These are phyloP conservation scores for Glaucopsyche alexis DNA, from an alignment of 2,888 invertebrate genomes.

Conservation along the genomic window DNA sequence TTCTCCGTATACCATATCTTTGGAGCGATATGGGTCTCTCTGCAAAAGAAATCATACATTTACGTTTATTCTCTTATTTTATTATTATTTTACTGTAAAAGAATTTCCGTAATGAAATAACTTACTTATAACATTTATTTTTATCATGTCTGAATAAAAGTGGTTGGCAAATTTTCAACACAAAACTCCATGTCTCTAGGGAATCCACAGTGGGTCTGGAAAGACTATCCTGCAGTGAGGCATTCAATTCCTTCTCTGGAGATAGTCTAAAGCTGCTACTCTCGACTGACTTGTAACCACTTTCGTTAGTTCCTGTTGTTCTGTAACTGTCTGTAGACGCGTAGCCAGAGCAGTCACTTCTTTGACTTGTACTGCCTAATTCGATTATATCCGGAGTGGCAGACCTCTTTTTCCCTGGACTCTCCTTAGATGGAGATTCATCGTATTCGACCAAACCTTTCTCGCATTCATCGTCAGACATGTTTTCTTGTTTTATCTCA, in stretches of 20 bases:
- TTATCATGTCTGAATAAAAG: conserved; percentile 69
- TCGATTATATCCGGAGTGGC: conserved; percentile 66
- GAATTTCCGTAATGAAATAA: not conserved
- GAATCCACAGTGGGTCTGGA: conserved; percentile 61
- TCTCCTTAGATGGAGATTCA: conserved; percentile 55
- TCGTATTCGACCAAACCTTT: conserved; percentile 72
- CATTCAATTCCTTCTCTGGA: conserved; percentile 54
- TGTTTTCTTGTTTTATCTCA: conserved; percentile 66
- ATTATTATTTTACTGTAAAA: no score
- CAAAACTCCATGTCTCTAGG: conserved; percentile 70
- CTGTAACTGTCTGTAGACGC: conserved; percentile 55
- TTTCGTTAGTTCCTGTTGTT: conserved; percentile 52
- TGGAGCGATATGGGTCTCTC: conserved; percentile 58
- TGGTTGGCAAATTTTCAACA: conserved; percentile 72
- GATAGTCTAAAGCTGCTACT: conserved; percentile 47
- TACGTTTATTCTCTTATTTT: not conserved
- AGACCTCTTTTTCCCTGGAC: conserved; percentile 45
- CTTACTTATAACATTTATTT: conserved; percentile 70
- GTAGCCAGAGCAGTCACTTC: conserved; percentile 54
- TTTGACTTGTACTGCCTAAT: conserved; percentile 44
- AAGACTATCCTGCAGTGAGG: conserved; percentile 48
- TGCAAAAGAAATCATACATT: conserved; percentile 39
- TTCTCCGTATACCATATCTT: conserved; percentile 66
- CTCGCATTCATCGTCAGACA: conserved; percentile 61
- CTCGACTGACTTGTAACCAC: conserved; percentile 48